Base-by-base conservation (phyloP, 2,113 vertebrate species). In the Struthio camelus region DNA sequence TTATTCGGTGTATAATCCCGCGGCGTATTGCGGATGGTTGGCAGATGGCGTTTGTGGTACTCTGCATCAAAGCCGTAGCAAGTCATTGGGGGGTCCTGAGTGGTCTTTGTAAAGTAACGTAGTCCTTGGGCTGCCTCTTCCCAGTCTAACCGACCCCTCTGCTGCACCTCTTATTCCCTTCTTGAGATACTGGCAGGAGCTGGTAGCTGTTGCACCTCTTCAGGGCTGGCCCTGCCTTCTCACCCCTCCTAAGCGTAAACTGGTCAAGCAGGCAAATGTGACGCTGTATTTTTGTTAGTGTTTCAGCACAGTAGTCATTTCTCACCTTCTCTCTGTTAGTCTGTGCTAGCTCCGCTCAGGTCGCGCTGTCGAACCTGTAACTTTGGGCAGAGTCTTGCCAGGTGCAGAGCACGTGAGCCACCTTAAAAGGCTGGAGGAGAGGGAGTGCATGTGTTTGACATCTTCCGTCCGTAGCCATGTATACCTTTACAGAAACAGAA, bases 31-130 rank as follows among this genome's bases (percentile, higher is more conserved):
- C 59, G 70, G 77, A 73, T 50, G 80, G 73, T 4, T 93, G 95
- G 80, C 91, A 94, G 94, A 89, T 96, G 93, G 93, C 87, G 19
- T 87, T 87, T 84, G 87, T 92, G 80, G 89, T 56, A 18, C 42
- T 81, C 56, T 67, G 94, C 82, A 70, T 91, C 93, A 81, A 65
- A 87, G 84, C 61, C 80, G 27, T 40, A 87, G 56, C 65, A 92
- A 87, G 78, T 87, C 32, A 66, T 76, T 69, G 59, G 23, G 89
- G 94, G 94, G 81, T 87, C 93, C 28, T 30, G 30, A 27, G 75
- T 76, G 85, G 77, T 76, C 81, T 94, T 73, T 85, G 71, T 79
- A 61, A 75, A 38, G 38, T 80, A 36, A 79, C 79, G 62, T 56
- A 53, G 36, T 42, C 58, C 40, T 58, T 87, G 91, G 90, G 79